A percentile compares a stretch with the other conserved stretches of the same genome.
Conservation (phyloP, 37 sponge, comb jelly and placozoan genomes). For the Axinella damicornis region DNA sequence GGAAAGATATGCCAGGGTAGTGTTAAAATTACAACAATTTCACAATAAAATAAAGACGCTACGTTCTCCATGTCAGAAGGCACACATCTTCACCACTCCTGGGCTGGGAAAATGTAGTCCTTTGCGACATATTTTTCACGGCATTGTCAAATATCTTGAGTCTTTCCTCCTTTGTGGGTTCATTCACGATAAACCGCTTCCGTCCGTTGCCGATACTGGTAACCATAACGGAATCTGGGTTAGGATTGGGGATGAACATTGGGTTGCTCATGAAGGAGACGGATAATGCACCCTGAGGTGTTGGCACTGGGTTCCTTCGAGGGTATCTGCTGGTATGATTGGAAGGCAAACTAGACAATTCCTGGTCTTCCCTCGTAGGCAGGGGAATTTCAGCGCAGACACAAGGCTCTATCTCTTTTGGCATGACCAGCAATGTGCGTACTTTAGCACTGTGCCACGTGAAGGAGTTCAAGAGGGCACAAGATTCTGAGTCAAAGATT, state of each 20-base stretch:
- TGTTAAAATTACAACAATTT: too few relatives aligned
- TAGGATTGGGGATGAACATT: constrained; percentile 13
- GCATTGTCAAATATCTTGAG: constrained; percentile 11
- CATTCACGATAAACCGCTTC: constrained; percentile 1
- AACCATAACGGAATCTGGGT: constrained; percentile 38
- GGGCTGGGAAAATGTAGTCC: neutral
- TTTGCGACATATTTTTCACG: neutral
- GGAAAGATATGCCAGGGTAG: too few relatives aligned
- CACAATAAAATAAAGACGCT: constrained; percentile 6
- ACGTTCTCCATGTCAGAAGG: constrained; percentile 38
- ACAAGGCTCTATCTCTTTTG: constrained; percentile 45
- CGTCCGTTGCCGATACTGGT: constrained; percentile 69
- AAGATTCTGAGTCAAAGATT: constrained; percentile 43
- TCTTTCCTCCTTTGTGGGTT: constrained; percentile 24
- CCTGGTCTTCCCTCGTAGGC: neutral
- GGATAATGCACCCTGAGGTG: neutral
- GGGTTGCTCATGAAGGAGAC: constrained; percentile 8
- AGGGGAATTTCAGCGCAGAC: constrained; percentile 71
- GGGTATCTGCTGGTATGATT: too few relatives aligned
- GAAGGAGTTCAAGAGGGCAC: neutral
- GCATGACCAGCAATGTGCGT: constrained; percentile 61
- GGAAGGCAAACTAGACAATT: too few relatives aligned
- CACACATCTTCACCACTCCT: constrained; percentile 15
- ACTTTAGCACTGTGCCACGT: constrained; percentile 65
- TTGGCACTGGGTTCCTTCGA: too few relatives aligned